These are phyloP conservation scores for Centrocercus urophasianus DNA, from an alignment of 2,113 vertebrate genomes.

Conservation along the genomic window DNA sequence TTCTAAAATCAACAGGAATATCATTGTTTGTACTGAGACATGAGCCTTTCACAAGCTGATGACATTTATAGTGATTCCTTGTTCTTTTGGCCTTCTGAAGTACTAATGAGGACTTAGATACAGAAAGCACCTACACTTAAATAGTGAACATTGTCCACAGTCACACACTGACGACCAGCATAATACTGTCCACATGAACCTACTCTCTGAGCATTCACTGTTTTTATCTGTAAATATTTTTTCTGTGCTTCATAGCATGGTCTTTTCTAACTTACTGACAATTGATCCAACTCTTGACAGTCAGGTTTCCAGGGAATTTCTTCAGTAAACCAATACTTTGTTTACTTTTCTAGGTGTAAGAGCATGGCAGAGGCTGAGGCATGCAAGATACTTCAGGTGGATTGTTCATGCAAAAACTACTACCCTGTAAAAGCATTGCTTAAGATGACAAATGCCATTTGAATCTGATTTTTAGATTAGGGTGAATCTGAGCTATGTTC, in stretches of 20 bases:
- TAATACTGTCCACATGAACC: background rate
- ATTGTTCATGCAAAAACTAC: background rate
- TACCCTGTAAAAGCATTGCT: constrained; percentile 34
- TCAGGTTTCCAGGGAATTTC: background rate
- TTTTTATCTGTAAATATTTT: background rate
- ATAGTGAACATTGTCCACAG: background rate
- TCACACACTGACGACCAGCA: background rate
- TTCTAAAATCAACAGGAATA: background rate
- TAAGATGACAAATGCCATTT: constrained; percentile 36
- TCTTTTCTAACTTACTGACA: background rate
- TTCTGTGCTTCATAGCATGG: background rate
- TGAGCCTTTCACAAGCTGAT: background rate
- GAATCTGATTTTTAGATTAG: constrained; percentile 19
- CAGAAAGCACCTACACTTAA: background rate
- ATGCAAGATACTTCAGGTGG: background rate
- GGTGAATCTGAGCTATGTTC: constrained; percentile 10
- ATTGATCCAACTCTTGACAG: background rate
- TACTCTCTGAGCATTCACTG: background rate
- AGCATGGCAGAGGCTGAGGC: background rate
- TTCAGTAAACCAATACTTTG: background rate
- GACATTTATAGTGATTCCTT: background rate
- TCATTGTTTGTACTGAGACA: background rate
- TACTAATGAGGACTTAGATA: background rate
- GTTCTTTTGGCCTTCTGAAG: background rate
- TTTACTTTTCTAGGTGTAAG: background rate